Conservation (phyloP, 2,113 vertebrate species). For the Malaclemys terrapin region DNA sequence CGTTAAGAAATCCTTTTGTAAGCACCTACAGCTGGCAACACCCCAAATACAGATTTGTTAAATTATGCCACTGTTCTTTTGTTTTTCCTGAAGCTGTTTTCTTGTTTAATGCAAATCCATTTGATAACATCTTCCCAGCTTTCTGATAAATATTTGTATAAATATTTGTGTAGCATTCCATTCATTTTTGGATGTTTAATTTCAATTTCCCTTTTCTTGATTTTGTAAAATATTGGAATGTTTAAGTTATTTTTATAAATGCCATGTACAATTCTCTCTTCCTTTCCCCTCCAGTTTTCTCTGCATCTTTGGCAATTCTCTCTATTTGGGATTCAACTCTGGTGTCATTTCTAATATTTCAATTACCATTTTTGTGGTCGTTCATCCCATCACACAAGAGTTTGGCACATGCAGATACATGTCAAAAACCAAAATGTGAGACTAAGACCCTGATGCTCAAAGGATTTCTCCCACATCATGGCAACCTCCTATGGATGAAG, state of each 20-base stretch:
- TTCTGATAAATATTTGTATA: neutral
- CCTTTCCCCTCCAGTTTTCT: neutral
- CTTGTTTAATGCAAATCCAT: neutral
- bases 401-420: neutral
- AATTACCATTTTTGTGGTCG: neutral
- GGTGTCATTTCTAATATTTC: neutral
- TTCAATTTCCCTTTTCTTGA: neutral
- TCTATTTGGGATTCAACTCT: neutral
- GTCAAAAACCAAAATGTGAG: neutral
- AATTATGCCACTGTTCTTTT: slow-evolving; percentile 29
- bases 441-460: neutral
- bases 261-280: neutral
- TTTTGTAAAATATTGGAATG: neutral
- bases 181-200: slow-evolving; percentile 4
- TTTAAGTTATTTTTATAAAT: slow-evolving; percentile 5
- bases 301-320: neutral
- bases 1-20: neutral
- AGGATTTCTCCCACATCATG: neutral
- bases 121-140: neutral
- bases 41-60: slow-evolving; percentile 18
- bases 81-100: slow-evolving; percentile 2
- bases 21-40: neutral
- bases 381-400: neutral
- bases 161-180: neutral
- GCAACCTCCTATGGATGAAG: neutral